phyloP scores from a whole-genome alignment of 2,888 invertebrate species.

The Pseudococcus longispinus region DNA sequence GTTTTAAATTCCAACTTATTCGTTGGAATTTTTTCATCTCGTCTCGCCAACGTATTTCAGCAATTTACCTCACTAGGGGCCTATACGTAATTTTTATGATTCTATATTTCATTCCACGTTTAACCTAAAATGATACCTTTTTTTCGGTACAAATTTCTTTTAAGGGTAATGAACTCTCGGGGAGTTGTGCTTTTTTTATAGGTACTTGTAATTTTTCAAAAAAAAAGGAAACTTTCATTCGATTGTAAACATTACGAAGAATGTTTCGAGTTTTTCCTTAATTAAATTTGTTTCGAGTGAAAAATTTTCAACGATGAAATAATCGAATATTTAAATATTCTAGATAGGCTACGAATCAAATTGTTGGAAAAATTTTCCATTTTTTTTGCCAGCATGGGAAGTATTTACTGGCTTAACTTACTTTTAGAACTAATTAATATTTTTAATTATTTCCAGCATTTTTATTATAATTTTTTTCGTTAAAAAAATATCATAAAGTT shows the following conservation, averaged over 20 bases:
- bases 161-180: background rate
- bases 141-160: background rate
- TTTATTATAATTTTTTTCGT: too few species aligned
- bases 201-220: background rate
- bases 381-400: background rate
- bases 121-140: conserved; percentile 12
- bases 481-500: too few species aligned
- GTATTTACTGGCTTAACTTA: background rate
- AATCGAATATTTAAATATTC: background rate
- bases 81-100: conserved; percentile 5
- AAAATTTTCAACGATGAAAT: background rate
- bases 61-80: background rate
- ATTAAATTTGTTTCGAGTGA: background rate
- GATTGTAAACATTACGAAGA: background rate
- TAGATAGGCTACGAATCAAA: too few species aligned
- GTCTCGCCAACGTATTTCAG: background rate
- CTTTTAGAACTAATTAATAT: too few species aligned
- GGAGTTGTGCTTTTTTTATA: background rate
- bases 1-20: conserved; percentile 6
- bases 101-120: conserved; percentile 10
- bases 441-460: too few species aligned
- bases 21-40: background rate
- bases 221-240: background rate
- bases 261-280: background rate
- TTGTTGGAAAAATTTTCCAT: too few species aligned